These are phyloP conservation scores for Dendrolimus punctatus DNA, from an alignment of 1,140 invertebrate species.

Conservation along the genomic window DNA sequence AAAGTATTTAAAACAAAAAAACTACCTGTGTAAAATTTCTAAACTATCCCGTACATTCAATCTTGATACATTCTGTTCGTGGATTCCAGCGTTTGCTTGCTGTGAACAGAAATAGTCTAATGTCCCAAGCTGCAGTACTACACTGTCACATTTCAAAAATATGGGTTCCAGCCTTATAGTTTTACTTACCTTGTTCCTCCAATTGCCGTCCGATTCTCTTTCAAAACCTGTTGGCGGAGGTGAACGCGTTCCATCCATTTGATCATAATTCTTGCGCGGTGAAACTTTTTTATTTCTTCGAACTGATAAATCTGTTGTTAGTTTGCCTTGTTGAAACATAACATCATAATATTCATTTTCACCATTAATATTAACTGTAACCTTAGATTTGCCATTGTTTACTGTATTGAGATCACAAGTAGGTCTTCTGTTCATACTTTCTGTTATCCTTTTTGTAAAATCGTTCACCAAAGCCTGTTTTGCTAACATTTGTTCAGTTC, in stretches of 20 bases:
- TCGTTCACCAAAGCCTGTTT: conserved; percentile 39
- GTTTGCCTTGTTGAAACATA: conserved; percentile 23
- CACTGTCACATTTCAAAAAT: no score
- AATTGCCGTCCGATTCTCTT: not conserved
- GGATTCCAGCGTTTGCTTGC: conserved; percentile 9
- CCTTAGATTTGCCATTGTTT: conserved; percentile 28
- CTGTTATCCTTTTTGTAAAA: conserved; percentile 11
- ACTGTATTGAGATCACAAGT: conserved; percentile 7
- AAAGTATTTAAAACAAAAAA: conserved; percentile 13
- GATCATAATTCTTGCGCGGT: no score
- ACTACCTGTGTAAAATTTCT: conserved; percentile 41
- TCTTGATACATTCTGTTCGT: conserved; percentile 16
- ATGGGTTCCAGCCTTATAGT: no score
- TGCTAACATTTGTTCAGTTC: conserved; percentile 7
- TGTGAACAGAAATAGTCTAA: conserved; percentile 22
- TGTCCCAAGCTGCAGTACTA: no score
- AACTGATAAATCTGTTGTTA: conserved; percentile 29
- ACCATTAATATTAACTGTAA: conserved; percentile 46
- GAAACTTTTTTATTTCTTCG: conserved; percentile 14
- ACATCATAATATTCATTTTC: conserved; percentile 43
- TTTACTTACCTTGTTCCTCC: not conserved
- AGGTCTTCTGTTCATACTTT: conserved; percentile 9
- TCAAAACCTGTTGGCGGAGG: not conserved
- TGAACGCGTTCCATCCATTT: not conserved
- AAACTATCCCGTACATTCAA: conserved; percentile 40